phyloP scores from a whole-genome alignment of 2,113 vertebrate species.

The Myiopsitta monachus region DNA sequence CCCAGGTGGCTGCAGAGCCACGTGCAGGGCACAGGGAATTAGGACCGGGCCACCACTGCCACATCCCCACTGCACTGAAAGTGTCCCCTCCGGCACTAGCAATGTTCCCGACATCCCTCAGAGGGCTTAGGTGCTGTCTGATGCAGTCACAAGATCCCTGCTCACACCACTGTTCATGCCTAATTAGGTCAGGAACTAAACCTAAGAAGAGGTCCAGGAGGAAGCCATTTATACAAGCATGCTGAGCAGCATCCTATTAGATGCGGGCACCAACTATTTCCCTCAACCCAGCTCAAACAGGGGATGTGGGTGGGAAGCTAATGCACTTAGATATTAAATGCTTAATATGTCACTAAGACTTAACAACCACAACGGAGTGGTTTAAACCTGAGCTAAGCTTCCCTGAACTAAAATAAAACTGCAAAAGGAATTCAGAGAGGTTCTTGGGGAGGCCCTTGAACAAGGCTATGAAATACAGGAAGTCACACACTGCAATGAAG shows the following conservation, averaged over 20 bases:
- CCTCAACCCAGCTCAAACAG: neutral
- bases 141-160: neutral
- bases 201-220: neutral
- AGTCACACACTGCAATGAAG: rapidly evolving
- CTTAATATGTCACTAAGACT: neutral
- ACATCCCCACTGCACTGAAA: rapidly evolving
- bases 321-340: constrained; percentile 16
- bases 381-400: neutral
- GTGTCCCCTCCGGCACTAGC: neutral
- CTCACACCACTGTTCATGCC: rapidly evolving
- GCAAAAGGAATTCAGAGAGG: neutral
- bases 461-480: rapidly evolving
- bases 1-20: neutral
- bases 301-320: constrained; percentile 43
- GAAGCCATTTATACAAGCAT: neutral
- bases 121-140: neutral
- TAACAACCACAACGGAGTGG: neutral
- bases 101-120: rapidly evolving
- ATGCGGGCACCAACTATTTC: neutral
- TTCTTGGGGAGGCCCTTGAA: neutral
- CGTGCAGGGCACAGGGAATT: rapidly evolving
- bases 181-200: neutral
- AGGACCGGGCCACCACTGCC: rapidly evolving
- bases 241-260: neutral
- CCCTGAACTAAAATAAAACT: neutral